Evolutionary conservation across 2,797 vertebrate genomes (phyloP).

Genomic region (Brachymystax lenok): DNA sequence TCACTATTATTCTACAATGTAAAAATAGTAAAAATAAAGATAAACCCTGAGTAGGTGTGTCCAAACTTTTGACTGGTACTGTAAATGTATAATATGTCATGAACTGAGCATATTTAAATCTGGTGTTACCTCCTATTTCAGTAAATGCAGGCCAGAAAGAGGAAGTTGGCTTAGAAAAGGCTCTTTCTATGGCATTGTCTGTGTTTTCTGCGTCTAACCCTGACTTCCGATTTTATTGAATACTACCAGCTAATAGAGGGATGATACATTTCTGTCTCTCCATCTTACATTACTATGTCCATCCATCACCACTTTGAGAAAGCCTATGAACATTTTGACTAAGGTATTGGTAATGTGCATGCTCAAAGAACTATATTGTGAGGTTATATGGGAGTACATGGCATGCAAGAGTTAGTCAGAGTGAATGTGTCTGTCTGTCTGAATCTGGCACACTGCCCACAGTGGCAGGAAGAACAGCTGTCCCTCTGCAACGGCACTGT

Average conservation of each 20-base stretch:
- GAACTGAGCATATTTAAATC: background rate
- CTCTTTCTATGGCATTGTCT: conserved; percentile 51
- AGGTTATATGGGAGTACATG: conserved; percentile 24
- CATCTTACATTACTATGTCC: background rate
- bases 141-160: conserved; percentile 31
- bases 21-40: too few relatives aligned
- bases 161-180: conserved; percentile 50
- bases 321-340: background rate
- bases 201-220: conserved; percentile 20
- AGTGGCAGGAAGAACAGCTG: conserved; percentile 75
- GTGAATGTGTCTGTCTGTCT: conserved; percentile 42
- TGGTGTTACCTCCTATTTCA: background rate
- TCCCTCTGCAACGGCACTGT: conserved; percentile 46
- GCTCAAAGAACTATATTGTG: background rate
- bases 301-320: background rate
- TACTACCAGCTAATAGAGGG: conserved; percentile 24
- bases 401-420: conserved; percentile 17
- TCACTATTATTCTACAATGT: too few relatives aligned
- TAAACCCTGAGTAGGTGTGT: too few relatives aligned
- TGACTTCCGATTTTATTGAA: conserved; percentile 65
- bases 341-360: conserved; percentile 5
- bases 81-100: background rate
- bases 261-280: background rate
- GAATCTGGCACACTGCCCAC: conserved; percentile 54
- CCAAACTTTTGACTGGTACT: too few relatives aligned